Evolutionary conservation across 2,113 vertebrate species (phyloP), one percentile per base, ranked within the genome.

Genomic region (Cyanoramphus novaezelandiae): DNA sequence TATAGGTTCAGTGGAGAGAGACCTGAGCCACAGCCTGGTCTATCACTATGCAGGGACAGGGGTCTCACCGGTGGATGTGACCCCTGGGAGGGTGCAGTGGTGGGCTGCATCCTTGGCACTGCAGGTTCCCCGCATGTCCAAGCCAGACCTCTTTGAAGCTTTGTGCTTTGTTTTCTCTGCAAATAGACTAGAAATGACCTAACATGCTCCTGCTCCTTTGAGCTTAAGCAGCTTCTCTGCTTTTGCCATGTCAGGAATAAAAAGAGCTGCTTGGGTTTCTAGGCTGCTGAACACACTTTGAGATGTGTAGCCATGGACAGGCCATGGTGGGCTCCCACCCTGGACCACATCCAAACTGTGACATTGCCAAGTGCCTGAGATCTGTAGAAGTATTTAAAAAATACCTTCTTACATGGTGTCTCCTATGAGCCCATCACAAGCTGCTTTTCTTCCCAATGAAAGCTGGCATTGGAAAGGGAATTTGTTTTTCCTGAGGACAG

Each of bases 161-260:
- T 69, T 23, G 1, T 44, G 59, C 79, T 82, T 96, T 92, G 49
- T 95, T 96, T 94, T 94, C 82, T 96, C 88, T 92, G 85, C 75
- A 96, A 80, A 94, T 69, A 95, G 70, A 74, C 75, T 25, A 94
- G 75, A 80, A 94, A 59, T 90, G 90, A 95, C 88, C 90, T 93
- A 82, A 83, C 41, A 9, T 46, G 63, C 79, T 95, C 70, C 75
- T 65, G 44, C 71, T 89, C 80, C 39, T 17, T 82, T 69, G 49
- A 92, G 75, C 55, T 90, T 88, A 74, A 83, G 82, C 82, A 82
- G 59, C 37, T 90, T 96, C 90, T 85, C 64, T 93, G 68, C 49
- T 81, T 63, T 88, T 92, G 68, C 92, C 53, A 33, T 24, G 46
- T 83, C 68, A 41, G 46, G 63, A 23, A 60, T 39, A 70, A 68